phyloP scores from a whole-genome alignment of 2,888 invertebrate genomes.

The Agrenia bidenticulata region DNA sequence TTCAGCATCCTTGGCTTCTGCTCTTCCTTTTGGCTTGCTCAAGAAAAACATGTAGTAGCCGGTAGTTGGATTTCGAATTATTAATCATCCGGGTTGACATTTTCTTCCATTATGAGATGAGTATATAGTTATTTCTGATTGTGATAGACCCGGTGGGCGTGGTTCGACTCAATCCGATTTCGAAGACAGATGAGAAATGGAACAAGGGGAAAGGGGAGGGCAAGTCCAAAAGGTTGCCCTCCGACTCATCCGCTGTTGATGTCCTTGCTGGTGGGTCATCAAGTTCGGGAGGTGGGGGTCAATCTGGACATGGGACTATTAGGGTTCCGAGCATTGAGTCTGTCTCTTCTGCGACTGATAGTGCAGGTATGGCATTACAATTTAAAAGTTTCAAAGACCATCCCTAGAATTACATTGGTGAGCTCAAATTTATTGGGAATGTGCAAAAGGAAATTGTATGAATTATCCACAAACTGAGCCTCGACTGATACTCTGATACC shows the following conservation, averaged over 20 bases:
- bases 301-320: not conserved
- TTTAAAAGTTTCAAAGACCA: no score
- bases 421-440: no score
- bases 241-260: not conserved
- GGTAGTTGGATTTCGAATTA: conserved; percentile 1
- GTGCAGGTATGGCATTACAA: no score
- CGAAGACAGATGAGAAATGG: conserved; percentile 46
- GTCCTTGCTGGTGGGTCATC: not conserved
- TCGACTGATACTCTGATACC: no score
- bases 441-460: no score
- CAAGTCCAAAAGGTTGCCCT: not conserved
- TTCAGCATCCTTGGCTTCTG: not conserved
- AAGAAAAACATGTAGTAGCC: no score
- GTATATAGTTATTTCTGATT: not conserved
- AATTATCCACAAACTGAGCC: no score
- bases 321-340: not conserved
- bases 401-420: no score
- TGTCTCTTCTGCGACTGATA: not conserved
- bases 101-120: not conserved
- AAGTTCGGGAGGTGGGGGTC: no score
- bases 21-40: not conserved
- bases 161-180: conserved; percentile 48
- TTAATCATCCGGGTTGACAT: conserved; percentile 8
- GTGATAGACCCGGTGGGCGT: conserved; percentile 46
- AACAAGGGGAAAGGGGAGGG: conserved; percentile 23